Conservation (phyloP, 2,888 invertebrate species). For the Cyaniris semiargus region DNA sequence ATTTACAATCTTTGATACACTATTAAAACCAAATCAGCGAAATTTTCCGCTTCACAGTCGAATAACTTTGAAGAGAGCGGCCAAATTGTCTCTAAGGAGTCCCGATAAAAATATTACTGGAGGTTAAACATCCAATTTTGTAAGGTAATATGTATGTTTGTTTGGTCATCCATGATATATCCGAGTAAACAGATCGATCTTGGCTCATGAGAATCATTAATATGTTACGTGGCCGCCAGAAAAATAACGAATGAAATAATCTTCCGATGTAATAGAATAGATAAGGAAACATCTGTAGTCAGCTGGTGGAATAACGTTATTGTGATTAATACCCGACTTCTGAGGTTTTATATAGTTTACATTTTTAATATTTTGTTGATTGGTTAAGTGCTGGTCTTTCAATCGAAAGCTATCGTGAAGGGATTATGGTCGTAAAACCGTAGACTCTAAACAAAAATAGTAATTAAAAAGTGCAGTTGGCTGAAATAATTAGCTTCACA, state of each 20-base stretch:
- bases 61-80: conserved; percentile 17
- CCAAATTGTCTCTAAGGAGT: conserved; percentile 2
- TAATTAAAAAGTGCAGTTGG: too few relatives aligned
- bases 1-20: neutral
- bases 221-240: conserved; percentile 18
- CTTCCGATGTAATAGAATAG: neutral
- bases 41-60: conserved; percentile 19
- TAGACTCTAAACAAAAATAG: too few relatives aligned
- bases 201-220: conserved; percentile 19
- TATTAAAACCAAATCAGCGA: neutral
- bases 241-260: conserved; percentile 21
- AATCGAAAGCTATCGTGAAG: too few relatives aligned
- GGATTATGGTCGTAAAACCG: too few relatives aligned
- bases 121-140: conserved; percentile 10
- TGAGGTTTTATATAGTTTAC: too few relatives aligned
- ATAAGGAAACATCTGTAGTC: neutral
- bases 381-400: too few relatives aligned
- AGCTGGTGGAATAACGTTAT: neutral
- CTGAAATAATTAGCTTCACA: too few relatives aligned
- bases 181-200: conserved; percentile 24
- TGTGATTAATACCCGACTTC: neutral
- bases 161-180: conserved; percentile 18
- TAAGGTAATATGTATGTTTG: conserved; percentile 19
- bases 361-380: too few relatives aligned
- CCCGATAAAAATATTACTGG: conserved; percentile 4